These are phyloP conservation scores for Microctonus aethiopoides DNA, from an alignment of 2,888 invertebrate genomes.

Conservation along the genomic window DNA sequence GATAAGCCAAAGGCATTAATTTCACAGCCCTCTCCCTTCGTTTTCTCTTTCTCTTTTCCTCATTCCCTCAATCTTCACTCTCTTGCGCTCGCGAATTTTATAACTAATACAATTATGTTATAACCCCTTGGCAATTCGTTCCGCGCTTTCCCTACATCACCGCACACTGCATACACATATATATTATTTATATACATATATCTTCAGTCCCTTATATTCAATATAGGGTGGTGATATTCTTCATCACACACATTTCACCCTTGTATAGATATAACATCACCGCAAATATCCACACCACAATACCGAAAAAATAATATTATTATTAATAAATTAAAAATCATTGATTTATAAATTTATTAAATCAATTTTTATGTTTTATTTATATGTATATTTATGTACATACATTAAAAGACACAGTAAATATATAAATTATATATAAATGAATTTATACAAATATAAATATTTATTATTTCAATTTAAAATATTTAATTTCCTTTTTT, in stretches of 20 bases:
- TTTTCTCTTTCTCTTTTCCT: constrained; percentile 49
- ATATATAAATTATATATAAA: too few relatives aligned
- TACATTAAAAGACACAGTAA: too few relatives aligned
- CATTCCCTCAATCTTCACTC: neutral
- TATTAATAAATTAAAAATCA: too few relatives aligned
- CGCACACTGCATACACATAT: neutral
- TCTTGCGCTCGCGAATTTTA: constrained; percentile 45
- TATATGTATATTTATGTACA: too few relatives aligned
- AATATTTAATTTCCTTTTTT: too few relatives aligned
- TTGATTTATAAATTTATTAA: too few relatives aligned
- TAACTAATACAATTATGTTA: constrained; percentile 66
- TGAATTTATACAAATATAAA: too few relatives aligned
- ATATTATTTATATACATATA: constrained; percentile 27
- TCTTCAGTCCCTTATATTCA: constrained; percentile 30
- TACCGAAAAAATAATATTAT: too few relatives aligned
- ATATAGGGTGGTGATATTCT: neutral
- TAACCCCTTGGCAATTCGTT: constrained; percentile 61
- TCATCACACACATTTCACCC: neutral
- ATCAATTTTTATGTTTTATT: too few relatives aligned
- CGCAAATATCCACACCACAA: neutral
- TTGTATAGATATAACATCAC: neutral
- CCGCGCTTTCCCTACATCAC: constrained; percentile 33
- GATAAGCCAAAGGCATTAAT: constrained; percentile 66
- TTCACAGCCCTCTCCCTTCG: constrained; percentile 59
- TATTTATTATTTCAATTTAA: too few relatives aligned